phyloP scores from a whole-genome alignment of 2,797 vertebrate species.

The Lagodon rhomboides region DNA sequence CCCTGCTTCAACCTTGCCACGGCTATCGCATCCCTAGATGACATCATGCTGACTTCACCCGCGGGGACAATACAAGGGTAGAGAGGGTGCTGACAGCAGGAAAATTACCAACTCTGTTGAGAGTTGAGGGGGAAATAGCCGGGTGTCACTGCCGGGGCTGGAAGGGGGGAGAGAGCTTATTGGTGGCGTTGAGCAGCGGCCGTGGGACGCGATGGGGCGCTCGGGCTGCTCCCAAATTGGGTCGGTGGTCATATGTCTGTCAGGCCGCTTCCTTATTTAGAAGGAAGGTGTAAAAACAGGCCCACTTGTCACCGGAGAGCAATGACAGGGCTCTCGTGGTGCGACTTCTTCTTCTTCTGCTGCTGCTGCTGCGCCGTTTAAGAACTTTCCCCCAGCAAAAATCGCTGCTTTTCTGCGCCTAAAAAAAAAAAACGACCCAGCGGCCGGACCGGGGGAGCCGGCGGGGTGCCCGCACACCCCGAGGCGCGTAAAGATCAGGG shows the following conservation, averaged over 20 bases:
- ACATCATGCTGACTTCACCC: slow-evolving; percentile 90
- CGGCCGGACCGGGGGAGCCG: slow-evolving; percentile 12
- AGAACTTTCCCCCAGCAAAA: slow-evolving; percentile 55
- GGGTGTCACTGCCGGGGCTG: slow-evolving; percentile 74
- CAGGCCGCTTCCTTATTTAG: slow-evolving; percentile 92
- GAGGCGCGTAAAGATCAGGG: slow-evolving; percentile 30
- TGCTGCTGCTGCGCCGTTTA: slow-evolving; percentile 57
- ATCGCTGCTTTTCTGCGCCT: slow-evolving; percentile 1
- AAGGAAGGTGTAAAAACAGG: slow-evolving; percentile 90
- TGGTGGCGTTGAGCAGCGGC: slow-evolving; percentile 76
- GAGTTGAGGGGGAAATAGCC: slow-evolving; percentile 58
- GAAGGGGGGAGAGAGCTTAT: slow-evolving; percentile 77
- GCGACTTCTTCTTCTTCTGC: slow-evolving; percentile 73
- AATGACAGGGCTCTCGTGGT: slow-evolving; percentile 80
- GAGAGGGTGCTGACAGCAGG: slow-evolving; percentile 66
- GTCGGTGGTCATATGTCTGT: slow-evolving; percentile 85
- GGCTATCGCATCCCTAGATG: slow-evolving; percentile 75
- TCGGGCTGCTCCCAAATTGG: slow-evolving; percentile 87
- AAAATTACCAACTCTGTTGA: slow-evolving; percentile 73
- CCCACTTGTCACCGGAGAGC: slow-evolving; percentile 87
- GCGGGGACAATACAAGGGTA: slow-evolving; percentile 61
- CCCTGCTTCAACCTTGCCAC: slow-evolving; percentile 70
- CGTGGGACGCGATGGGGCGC: slow-evolving; percentile 74
- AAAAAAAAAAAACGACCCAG: not conserved
- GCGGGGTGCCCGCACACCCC: slow-evolving; percentile 2